Percentiles rank a stretch among this genome's conserved stretches.
phyloP scores from a whole-genome alignment of 2,888 invertebrate species.

The Auanema sp. region DNA sequence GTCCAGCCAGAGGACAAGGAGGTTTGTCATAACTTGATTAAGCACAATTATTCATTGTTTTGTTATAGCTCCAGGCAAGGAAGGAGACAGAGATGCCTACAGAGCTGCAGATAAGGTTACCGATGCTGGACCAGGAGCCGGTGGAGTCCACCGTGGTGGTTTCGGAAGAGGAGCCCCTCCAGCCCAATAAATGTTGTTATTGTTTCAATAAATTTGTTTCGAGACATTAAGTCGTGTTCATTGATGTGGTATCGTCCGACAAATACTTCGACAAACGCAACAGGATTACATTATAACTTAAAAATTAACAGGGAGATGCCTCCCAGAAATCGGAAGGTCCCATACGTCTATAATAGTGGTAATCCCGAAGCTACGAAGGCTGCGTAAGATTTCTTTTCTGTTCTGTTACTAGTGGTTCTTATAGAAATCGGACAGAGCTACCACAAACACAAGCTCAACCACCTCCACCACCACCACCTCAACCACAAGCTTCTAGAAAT shows the following conservation, averaged over 20 bases:
- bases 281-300: neutral
- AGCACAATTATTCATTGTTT: slow-evolving; percentile 2
- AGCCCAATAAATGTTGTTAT: slow-evolving; percentile 32
- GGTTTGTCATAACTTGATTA: slow-evolving; percentile 10
- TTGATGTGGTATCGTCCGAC: neutral
- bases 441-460: neutral
- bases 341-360: neutral
- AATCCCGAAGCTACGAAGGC: neutral
- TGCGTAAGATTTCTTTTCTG: no score
- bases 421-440: neutral
- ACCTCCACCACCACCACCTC: neutral
- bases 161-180: slow-evolving; percentile 61
- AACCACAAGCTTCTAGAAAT: neutral
- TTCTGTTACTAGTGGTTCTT: no score
- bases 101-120: slow-evolving; percentile 80
- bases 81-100: slow-evolving; percentile 57
- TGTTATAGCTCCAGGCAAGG: slow-evolving; percentile 42
- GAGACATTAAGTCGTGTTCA: slow-evolving; percentile 5
- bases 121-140: slow-evolving; percentile 92
- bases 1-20: slow-evolving; percentile 29
- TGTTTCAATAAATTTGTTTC: slow-evolving; percentile 24
- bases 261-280: slow-evolving; percentile 6
- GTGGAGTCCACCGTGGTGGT: slow-evolving; percentile 73
- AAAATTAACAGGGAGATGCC: neutral
- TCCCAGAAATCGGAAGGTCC: slow-evolving; percentile 9